A percentile compares a stretch with the other conserved stretches of the same genome.
phyloP scores from a whole-genome alignment of 2,888 invertebrate genomes.

The Portevinia maculata region DNA sequence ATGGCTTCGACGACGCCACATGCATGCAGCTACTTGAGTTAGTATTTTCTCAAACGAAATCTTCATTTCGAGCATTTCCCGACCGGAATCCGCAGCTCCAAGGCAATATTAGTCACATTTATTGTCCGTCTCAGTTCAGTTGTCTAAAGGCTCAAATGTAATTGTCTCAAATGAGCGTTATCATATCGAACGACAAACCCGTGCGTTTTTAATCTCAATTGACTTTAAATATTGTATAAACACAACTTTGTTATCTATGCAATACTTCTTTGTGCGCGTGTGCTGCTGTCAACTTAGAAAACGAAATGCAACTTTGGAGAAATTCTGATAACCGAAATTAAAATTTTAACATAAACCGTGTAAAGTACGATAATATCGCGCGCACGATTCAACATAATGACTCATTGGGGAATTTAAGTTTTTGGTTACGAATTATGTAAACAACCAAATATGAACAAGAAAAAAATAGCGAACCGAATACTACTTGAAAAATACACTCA shows the following conservation, averaged over 20 bases:
- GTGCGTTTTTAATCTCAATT: constrained; percentile 4
- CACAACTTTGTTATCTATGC: constrained; percentile 42
- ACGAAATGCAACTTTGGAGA: too few species aligned
- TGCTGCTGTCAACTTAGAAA: too few species aligned
- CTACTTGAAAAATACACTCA: constrained; percentile 77
- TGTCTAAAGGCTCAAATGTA: constrained; percentile 32
- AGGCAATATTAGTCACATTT: constrained; percentile 61
- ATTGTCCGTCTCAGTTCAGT: constrained; percentile 50
- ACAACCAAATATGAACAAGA: constrained; percentile 51
- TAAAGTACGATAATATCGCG: constrained; percentile 47
- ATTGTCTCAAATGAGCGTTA: background rate
- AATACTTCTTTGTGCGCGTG: background rate
- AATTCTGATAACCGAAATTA: constrained; percentile 5
- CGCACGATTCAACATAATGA: constrained; percentile 55
- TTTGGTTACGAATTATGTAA: constrained; percentile 57
- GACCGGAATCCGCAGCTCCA: constrained; percentile 48
- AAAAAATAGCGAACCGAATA: constrained; percentile 36
- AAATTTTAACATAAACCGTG: constrained; percentile 48
- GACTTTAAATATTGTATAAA: constrained; percentile 17
- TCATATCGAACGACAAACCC: background rate
- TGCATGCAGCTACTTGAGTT: constrained; percentile 61
- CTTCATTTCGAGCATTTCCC: too few species aligned
- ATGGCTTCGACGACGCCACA: constrained; percentile 67
- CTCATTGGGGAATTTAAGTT: constrained; percentile 62
- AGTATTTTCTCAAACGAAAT: too few species aligned